A percentile compares a stretch with the other conserved stretches of the same genome.
Evolutionary conservation across 2,888 invertebrate species (phyloP).

Genomic region (Didymodactylos carnosus): DNA sequence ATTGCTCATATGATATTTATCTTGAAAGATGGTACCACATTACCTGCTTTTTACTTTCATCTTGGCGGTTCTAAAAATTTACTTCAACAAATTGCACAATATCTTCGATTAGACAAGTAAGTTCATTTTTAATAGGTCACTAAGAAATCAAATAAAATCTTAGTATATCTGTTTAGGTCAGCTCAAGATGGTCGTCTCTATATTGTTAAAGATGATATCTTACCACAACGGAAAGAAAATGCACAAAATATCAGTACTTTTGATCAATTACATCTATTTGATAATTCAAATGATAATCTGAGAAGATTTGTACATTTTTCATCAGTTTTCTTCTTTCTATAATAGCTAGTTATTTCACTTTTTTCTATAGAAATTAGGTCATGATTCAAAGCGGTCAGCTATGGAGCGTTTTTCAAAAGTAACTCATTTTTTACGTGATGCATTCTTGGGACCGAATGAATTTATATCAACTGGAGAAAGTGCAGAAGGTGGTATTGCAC

Average conservation of each 20-base stretch:
- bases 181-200: conserved; percentile 51
- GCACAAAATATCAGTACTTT: not conserved
- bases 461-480: conserved; percentile 7
- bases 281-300: not conserved
- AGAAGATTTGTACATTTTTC: not conserved
- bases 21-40: conserved; percentile 50
- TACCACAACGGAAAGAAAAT: conserved; percentile 31
- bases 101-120: conserved; percentile 44
- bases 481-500: not conserved
- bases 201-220: conserved; percentile 45
- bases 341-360: not conserved
- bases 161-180: too few relatives aligned
- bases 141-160: too few relatives aligned
- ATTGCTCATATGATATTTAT: conserved; percentile 40
- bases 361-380: too few relatives aligned
- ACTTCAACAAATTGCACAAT: conserved; percentile 37
- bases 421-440: conserved; percentile 51
- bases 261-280: not conserved
- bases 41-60: conserved; percentile 65
- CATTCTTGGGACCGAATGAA: conserved; percentile 17
- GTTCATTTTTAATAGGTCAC: not conserved
- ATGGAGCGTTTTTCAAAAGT: conserved; percentile 67
- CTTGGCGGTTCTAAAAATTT: conserved; percentile 64
- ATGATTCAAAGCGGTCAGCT: conserved; percentile 57
- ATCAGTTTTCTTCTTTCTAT: too few relatives aligned